Base-by-base conservation (phyloP, 1,140 invertebrate genomes). In the Drosophila repleta region DNA sequence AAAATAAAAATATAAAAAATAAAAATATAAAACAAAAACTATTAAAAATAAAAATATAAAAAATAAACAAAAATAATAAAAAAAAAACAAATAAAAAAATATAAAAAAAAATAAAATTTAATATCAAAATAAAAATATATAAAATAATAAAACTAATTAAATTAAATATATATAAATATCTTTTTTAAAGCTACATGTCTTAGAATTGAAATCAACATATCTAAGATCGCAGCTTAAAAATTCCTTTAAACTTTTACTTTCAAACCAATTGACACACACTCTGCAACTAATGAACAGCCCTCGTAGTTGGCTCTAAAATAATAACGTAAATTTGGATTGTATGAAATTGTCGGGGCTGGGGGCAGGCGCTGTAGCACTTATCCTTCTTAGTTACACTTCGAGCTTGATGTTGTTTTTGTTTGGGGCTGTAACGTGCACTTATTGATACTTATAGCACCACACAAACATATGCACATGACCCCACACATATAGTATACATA, bases 321-420 rank as follows among this genome's bases (percentile, higher is more conserved):
- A 85, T 87, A 85, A 87, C 53, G 46, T 82, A 78, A 82, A 88
- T 84, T 83, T 87, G 74, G 52, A 80, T 63, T 46, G 76, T 45
- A 57, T 53, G 41, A 58, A 53, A 67, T 53, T 58, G 75, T 46
- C 41, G 46, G 17, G 41, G 46, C 35, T 45, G 41, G 37, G 37
- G 29, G 45, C 45, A 21, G 24, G 35, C n/a, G 68, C 55, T 53
- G 53, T 18, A 43, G 67, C 83, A 82, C 78, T 88, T 88, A 87
- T 87, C 82, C 83, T 88, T 87, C 82, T 87, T 87, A 87, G 74
- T 87, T 88, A 87, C 82, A 87, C 82, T 70, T 76, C 24, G 63
- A 82, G 79, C 70, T 57, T 66, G 53, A 65, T 72, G 60, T 64
- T 66, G 37, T 26, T 67, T 37, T 20, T 52, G 69, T 57, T 53